Evolutionary conservation across 2,888 invertebrate genomes (phyloP), one percentile per base, ranked within the genome.

Genomic region (Drosophila paramelanica): DNA sequence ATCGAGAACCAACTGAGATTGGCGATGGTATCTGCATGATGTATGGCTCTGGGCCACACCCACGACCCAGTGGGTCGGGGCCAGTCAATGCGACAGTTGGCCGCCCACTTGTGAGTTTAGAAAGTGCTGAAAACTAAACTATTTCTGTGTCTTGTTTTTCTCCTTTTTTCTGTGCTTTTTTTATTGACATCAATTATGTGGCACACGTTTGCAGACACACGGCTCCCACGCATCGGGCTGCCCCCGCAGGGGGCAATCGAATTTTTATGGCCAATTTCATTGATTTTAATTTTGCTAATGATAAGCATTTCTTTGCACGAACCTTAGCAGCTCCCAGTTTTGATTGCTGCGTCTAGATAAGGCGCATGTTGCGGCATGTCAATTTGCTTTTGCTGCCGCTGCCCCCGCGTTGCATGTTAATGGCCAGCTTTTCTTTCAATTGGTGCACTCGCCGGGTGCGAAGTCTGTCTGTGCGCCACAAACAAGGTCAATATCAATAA

Each of bases 401-500:
- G 41, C 64, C 58, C 62, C 65, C 60, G 11, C 33, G 66, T n/a
- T 70, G 82, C 79, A 79, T 85, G 68, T 79, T 69, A 86, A 85
- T 79, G 56, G 66, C 50, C 42, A 68, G 62, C 51, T 82, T 86
- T 86, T 86, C 81, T 67, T 79, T 82, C 82, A 69, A 72, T 87
- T 79, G 76, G 67, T 65, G 58, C 69, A 73, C 17, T 52, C 20
- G 36, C n/a, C 23, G 31, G 52, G 47, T 55, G 39, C 52, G 39
- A 43, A 45, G 60, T 47, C 46, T 38, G 33, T 86, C 89, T 89
- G 42, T 49, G 31, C 47, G 49, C 89, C 90, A 88, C 81, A 91
- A 91, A 91, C 90, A 91, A 91, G 91, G 91, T 91, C 91, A 91
- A 91, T 91, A 91, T 91, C 91, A 91, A 82, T 81, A 79, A 70